These are phyloP conservation scores for Pinna nobilis DNA, from an alignment of 1,140 invertebrate species.

Conservation along the genomic window DNA sequence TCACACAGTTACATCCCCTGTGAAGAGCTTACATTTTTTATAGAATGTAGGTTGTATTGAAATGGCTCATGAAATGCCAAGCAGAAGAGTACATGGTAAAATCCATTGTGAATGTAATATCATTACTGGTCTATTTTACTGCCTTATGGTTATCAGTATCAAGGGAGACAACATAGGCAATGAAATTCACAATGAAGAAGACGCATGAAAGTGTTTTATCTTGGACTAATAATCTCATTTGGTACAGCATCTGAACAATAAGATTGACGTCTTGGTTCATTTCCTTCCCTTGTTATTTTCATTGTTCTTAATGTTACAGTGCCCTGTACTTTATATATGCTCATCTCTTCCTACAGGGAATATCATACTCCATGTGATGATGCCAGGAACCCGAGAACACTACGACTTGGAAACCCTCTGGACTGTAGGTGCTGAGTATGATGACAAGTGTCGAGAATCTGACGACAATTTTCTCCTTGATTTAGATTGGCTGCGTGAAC, in stretches of 20 bases:
- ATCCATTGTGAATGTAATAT: too few species aligned
- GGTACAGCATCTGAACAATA: neutral
- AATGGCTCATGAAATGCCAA: too few species aligned
- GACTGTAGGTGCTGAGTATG: conserved; percentile 88
- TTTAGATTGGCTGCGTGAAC: conserved; percentile 26
- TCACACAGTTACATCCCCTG: too few species aligned
- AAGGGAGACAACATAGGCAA: too few species aligned
- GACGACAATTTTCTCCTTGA: conserved; percentile 1
- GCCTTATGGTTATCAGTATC: too few species aligned
- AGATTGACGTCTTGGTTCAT: neutral
- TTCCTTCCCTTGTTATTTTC: too few species aligned
- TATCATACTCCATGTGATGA: conserved; percentile 93
- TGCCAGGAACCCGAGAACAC: conserved; percentile 79
- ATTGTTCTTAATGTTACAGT: too few species aligned
- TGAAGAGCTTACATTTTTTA: too few species aligned
- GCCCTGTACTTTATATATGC: neutral
- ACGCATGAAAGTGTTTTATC: neutral
- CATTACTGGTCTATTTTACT: too few species aligned
- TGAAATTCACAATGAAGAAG: too few species aligned
- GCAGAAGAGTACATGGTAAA: too few species aligned
- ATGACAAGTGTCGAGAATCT: conserved; percentile 74
- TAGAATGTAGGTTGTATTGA: too few species aligned
- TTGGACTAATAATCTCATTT: neutral
- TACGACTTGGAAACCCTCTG: conserved; percentile 95
- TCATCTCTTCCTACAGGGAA: conserved; percentile 77